phyloP scores from a whole-genome alignment of 1,140 invertebrate genomes.

The Caerostris darwini region DNA sequence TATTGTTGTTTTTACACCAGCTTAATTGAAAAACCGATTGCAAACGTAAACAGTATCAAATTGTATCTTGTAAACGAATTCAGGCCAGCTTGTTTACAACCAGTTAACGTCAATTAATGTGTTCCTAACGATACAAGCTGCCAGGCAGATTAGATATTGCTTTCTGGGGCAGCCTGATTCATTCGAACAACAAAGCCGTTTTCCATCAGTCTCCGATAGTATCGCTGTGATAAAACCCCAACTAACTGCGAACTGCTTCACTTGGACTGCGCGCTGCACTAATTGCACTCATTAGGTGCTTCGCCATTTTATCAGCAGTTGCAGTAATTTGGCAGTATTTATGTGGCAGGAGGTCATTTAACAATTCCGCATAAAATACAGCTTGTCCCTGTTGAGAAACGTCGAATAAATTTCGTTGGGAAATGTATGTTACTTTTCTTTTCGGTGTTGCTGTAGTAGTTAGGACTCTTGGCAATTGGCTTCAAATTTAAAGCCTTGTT shows the following conservation, averaged over 20 bases:
- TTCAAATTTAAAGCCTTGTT: too few species aligned
- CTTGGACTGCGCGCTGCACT: not conserved
- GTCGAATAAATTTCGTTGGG: not conserved
- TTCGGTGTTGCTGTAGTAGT: not conserved
- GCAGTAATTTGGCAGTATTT: conserved; percentile 32
- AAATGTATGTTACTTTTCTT: not conserved
- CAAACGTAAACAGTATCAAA: not conserved
- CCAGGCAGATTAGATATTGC: conserved; percentile 40
- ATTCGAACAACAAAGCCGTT: not conserved
- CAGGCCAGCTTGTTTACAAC: not conserved
- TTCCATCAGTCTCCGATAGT: conserved; percentile 28
- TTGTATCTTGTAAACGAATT: not conserved
- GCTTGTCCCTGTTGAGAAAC: too few species aligned
- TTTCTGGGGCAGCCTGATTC: not conserved
- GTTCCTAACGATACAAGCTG: not conserved
- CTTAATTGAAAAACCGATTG: too few species aligned
- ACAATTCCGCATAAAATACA: not conserved
- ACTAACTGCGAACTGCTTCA: conserved; percentile 24
- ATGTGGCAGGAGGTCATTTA: not conserved
- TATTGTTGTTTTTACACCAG: too few species aligned
- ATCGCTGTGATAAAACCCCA: conserved; percentile 56
- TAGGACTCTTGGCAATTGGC: too few species aligned
- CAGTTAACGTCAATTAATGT: conserved; percentile 8
- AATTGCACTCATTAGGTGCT: conserved; percentile 63
- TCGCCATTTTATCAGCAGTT: conserved; percentile 38